Evolutionary conservation across 2,888 invertebrate species (phyloP).

Genomic region (Luperina nickerlii): DNA sequence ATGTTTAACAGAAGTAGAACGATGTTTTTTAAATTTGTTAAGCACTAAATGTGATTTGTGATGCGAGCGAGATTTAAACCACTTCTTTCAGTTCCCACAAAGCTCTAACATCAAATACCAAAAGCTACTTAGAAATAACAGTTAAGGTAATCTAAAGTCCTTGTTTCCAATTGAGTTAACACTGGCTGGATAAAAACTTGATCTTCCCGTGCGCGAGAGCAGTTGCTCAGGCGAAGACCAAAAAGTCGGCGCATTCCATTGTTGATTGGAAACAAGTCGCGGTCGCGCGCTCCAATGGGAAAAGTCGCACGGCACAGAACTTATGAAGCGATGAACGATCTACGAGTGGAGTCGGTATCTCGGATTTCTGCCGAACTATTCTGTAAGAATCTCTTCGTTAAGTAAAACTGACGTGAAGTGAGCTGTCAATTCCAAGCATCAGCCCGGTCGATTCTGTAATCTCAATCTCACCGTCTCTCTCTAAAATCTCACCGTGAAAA

Average conservation of each 20-base stretch:
- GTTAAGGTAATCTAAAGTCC: constrained; percentile 76
- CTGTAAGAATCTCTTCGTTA: neutral
- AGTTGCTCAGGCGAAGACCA: constrained; percentile 78
- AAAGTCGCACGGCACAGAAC: constrained; percentile 80
- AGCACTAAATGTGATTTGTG: neutral
- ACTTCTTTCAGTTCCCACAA: constrained; percentile 9
- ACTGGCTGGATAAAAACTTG: constrained; percentile 80
- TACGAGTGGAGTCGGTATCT: constrained; percentile 76
- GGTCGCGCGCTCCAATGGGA: constrained; percentile 83
- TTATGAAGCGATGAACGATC: constrained; percentile 69
- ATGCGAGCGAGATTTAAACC: neutral
- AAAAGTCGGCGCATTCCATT: constrained; percentile 88
- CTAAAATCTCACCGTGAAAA: no score
- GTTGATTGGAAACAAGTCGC: constrained; percentile 88
- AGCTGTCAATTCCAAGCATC: neutral
- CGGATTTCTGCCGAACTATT: neutral
- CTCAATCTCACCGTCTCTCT: no score
- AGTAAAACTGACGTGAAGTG: neutral
- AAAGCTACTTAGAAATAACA: constrained; percentile 69
- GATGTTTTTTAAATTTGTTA: constrained; percentile 1
- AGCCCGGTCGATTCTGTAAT: no score
- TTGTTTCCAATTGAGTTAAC: constrained; percentile 78
- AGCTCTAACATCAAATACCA: constrained; percentile 42
- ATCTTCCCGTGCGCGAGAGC: constrained; percentile 74
- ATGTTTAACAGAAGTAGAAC: neutral